Base-by-base conservation (phyloP, 2,888 invertebrate genomes). In the Eucera pruinosa region DNA sequence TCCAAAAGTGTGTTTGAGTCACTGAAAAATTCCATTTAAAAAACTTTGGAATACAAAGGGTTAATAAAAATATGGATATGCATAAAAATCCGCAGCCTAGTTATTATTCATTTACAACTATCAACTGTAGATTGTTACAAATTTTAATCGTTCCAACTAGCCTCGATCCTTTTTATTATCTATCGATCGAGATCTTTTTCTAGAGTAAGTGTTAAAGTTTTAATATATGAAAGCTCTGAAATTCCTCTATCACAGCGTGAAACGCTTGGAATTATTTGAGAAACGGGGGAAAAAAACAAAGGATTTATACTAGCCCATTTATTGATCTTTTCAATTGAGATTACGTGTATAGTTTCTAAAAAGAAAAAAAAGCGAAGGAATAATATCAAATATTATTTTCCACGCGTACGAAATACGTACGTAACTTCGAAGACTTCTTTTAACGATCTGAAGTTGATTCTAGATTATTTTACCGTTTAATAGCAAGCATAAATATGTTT, bases 151-250 rank as follows among this genome's bases (percentile, higher is more conserved):
- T 67, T 77, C 60, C 60, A 67, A 41, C 43, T 61, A 66, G 54
- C 36, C 66, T 67, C 55, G 55, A 62, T 77, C 76, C 57, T 62
- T 58, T 55, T 77, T 67, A 62, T 30, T 68, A 55, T 48, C 30
- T 33, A 74, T 2, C 27, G 65, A 74, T 74, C 66, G 75, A 74
- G 66, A 61, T 57, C 73, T 72, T 55, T 33, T 11, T 55, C 50
- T 74, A 74, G 73, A 72, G 43, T 74, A 73, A 74, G 74, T 74
- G 74, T 73, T 74, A 48, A 74, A 74, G 55, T 74, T 73, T 74
- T 74, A 74, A 72, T 64, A 47, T 74, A 74, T 71, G 41, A 57
- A 50, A 57, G 43, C 64, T 73, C 73, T 72, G 39, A 58, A 9
- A 58, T 65, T 73, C 45, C 65, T 65, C 74, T 52, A 73, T 65